Evolutionary conservation across 2,113 vertebrate species (phyloP).

Genomic region (Excalfactoria chinensis): DNA sequence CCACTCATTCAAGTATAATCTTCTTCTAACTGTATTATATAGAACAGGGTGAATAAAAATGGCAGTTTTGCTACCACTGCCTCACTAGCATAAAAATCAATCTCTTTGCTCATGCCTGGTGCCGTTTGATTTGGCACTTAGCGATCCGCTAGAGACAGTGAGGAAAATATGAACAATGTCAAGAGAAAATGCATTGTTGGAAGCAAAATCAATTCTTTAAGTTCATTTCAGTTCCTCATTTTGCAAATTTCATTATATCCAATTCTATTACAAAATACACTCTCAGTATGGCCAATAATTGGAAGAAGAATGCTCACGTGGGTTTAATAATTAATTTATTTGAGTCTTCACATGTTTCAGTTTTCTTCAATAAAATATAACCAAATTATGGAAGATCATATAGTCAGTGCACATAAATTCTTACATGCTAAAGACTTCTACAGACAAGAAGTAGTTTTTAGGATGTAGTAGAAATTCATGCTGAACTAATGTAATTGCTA

Average conservation of each 20-base stretch:
- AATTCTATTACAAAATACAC: constrained; percentile 48
- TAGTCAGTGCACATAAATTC: background rate
- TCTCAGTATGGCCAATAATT: constrained; percentile 35
- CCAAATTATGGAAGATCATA: constrained; percentile 13
- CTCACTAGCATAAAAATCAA: background rate
- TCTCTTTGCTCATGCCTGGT: background rate
- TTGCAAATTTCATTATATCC: constrained; percentile 36
- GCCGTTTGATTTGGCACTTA: background rate
- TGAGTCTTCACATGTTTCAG: constrained; percentile 24
- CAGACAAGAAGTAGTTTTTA: too few relatives aligned
- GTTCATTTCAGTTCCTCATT: constrained; percentile 58
- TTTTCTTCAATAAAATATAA: constrained; percentile 59
- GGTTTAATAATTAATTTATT: constrained; percentile 59
- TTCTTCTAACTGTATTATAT: background rate
- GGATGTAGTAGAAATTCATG: background rate
- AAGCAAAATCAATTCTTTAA: constrained; percentile 43
- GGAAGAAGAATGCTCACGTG: constrained; percentile 56
- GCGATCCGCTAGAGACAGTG: background rate
- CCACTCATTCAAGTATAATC: background rate
- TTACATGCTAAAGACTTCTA: background rate
- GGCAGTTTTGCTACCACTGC: background rate
- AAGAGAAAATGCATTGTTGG: constrained; percentile 22
- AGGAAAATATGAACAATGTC: background rate
- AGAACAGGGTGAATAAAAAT: background rate
- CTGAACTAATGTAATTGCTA: background rate